A percentile compares a stretch with the other conserved stretches of the same genome.
phyloP scores from a whole-genome alignment of 2,888 invertebrate species.

The Parasteatoda lunata region DNA sequence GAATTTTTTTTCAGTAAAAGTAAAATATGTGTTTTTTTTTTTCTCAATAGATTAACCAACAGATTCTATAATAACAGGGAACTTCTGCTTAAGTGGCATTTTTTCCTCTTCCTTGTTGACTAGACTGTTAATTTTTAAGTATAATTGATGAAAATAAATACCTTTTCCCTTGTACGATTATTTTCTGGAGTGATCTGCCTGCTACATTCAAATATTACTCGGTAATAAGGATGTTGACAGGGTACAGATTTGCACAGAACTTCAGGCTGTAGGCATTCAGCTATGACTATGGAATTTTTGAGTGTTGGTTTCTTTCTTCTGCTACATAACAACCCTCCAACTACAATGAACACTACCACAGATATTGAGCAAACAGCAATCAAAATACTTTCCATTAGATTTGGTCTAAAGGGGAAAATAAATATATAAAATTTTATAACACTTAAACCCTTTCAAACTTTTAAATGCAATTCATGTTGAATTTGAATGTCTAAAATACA shows the following conservation, averaged over 20 bases:
- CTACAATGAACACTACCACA: conserved; percentile 27
- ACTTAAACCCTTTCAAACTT: too few species aligned
- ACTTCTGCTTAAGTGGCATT: background rate
- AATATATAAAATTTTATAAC: too few species aligned
- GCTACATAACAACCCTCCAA: conserved; percentile 30
- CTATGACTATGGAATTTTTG: conserved; percentile 34
- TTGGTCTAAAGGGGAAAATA: too few species aligned
- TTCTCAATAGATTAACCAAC: background rate
- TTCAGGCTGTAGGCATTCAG: conserved; percentile 53
- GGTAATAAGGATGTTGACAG: conserved; percentile 63
- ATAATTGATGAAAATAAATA: background rate
- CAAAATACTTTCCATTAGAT: conserved; percentile 34
- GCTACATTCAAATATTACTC: conserved; percentile 57
- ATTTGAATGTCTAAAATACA: too few species aligned
- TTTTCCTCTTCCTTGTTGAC: background rate
- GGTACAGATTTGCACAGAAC: conserved; percentile 51
- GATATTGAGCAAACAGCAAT: conserved; percentile 30
- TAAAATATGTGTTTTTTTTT: background rate
- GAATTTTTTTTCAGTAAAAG: background rate
- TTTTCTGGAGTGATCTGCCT: background rate
- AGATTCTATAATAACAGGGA: background rate
- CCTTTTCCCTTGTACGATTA: background rate
- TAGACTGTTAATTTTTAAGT: background rate
- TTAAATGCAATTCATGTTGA: too few species aligned
- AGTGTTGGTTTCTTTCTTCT: conserved; percentile 17